A percentile compares a stretch with the other conserved stretches of the same genome.
Evolutionary conservation across 2,113 vertebrate species (phyloP).

Genomic region (Craseonycteris thonglongyai): DNA sequence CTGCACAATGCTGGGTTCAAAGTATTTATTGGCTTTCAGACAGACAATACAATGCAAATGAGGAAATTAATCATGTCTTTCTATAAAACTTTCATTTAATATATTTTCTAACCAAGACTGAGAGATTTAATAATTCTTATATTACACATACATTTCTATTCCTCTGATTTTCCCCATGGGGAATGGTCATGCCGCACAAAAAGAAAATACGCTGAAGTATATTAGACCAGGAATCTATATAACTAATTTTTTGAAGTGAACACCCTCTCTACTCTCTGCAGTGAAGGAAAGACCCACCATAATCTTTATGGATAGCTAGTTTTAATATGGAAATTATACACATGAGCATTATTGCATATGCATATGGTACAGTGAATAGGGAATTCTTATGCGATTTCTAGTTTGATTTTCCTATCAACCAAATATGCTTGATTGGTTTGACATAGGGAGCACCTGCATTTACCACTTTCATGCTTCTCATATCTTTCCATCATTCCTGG

Average conservation of each 20-base stretch:
- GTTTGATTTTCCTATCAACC: slow-evolving; percentile 5
- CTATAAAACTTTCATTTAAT: slow-evolving; percentile 12
- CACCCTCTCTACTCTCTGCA: not conserved
- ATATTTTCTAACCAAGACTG: not conserved
- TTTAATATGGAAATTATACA: slow-evolving; percentile 14
- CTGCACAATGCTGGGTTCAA: not conserved
- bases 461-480: not conserved
- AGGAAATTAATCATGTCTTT: slow-evolving; percentile 15
- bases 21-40: slow-evolving; percentile 29
- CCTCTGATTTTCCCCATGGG: not conserved
- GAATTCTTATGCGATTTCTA: not conserved
- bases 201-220: slow-evolving; percentile 9
- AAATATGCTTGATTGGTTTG: not conserved
- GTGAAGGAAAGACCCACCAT: not conserved
- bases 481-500: not conserved
- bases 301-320: not conserved
- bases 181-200: not conserved
- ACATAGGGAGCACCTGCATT: not conserved
- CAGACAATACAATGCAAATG: not conserved
- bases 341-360: not conserved
- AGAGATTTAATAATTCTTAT: not conserved
- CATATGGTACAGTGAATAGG: not conserved
- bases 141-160: not conserved
- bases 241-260: not conserved
- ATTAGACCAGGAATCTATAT: not conserved